Base-by-base conservation (phyloP, 1,140 invertebrate genomes). In the Alviniconcha marisindica region DNA sequence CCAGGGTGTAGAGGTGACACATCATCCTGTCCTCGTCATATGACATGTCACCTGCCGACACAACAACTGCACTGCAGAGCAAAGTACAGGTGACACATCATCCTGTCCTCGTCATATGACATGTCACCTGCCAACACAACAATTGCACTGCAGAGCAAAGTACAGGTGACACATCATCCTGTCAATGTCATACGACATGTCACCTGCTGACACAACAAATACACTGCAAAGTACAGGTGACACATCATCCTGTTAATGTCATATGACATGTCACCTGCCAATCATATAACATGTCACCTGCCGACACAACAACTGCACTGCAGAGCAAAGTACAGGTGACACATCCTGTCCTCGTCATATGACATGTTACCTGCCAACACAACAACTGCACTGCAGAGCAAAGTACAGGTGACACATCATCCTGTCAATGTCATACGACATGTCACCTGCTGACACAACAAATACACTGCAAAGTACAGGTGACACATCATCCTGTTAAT, bases 1-100 rank as follows among this genome's bases (percentile, higher is more conserved):
- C 94, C 54, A 94, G 83, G 0, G 93, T 94, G 82, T 93, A 92
- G 36, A 94, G 83, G 84, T 93, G 88, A 44, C 90, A 83, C 5
- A 92, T 85, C 4, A 94, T 81, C 79, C 85, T 69, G 48, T 92
- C 92, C 84, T 93, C 92, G 79, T 92, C 88, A 10, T 5, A 71
- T 5, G 69, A 40, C 33, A 40, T 21, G 42, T 78, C 24, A 82
- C 84, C 83, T 51, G 48, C 2, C 81, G 63, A 69, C 28, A 69
- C 31, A 69, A 60, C 7, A 60, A 40, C 2, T 31, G 31, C 60
- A 2, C 15, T 21, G 31, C 76, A 77, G n/a, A 56, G 18, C 14
- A 44, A n/a, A 18, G 38, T 1, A 48, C 15, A 82, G 18, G 18
- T 18, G n/a, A 12, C 73, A 73, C 15, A 38, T 48, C 2, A 69